Percentiles rank a stretch among this genome's conserved stretches.
Evolutionary conservation across 2,797 vertebrate species (phyloP).

Genomic region (Epinephelus malabaricus): DNA sequence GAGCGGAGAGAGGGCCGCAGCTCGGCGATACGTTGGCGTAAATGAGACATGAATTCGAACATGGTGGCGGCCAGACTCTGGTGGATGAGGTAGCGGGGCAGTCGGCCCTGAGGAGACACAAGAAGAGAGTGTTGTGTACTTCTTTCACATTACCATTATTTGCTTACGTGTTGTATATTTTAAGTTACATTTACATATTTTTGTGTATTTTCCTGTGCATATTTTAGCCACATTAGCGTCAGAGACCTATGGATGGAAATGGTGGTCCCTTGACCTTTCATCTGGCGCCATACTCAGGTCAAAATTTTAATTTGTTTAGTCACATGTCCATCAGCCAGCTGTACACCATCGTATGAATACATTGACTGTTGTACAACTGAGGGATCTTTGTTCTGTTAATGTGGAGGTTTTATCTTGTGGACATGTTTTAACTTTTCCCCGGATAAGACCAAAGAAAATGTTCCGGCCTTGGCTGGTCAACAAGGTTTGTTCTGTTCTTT

Average conservation of each 20-base stretch:
- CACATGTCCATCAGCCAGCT: neutral
- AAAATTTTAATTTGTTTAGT: neutral
- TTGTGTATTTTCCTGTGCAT: neutral
- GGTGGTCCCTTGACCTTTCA: too few relatives aligned
- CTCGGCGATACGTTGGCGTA: constrained; percentile 90
- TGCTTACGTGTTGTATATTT: neutral
- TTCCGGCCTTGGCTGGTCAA: too few relatives aligned
- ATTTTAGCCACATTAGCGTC: neutral
- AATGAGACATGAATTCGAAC: constrained; percentile 95
- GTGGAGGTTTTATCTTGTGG: too few relatives aligned
- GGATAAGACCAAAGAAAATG: too few relatives aligned
- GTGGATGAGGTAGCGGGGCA: constrained; percentile 97
- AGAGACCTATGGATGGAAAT: neutral
- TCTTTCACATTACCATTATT: neutral
- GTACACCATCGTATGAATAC: too few relatives aligned
- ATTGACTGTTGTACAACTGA: too few relatives aligned
- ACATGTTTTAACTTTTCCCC: too few relatives aligned
- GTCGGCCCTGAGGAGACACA: constrained; percentile 87
- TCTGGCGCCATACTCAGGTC: neutral
- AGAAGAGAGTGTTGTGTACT: neutral
- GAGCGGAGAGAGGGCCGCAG: constrained; percentile 71
- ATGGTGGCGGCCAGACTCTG: constrained; percentile 97
- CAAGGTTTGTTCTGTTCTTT: neutral
- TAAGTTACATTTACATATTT: neutral
- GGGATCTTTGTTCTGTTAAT: too few relatives aligned